A percentile compares a stretch with the other conserved stretches of the same genome.
These are phyloP conservation scores for Apeira syringaria DNA, from an alignment of 2,888 invertebrate genomes.

Conservation along the genomic window DNA sequence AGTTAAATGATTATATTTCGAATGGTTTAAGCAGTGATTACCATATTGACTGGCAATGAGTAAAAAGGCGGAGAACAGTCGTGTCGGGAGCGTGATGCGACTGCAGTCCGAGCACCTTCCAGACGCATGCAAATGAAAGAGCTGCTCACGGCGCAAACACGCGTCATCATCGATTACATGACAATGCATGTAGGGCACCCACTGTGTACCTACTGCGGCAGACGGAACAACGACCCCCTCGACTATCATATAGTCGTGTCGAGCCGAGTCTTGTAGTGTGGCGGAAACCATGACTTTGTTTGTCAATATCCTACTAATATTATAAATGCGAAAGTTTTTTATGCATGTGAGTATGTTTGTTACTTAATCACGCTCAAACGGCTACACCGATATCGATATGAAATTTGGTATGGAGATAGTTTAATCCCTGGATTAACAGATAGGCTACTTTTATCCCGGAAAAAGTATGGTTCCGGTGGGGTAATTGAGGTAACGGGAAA, in stretches of 20 bases:
- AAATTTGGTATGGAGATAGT: no score
- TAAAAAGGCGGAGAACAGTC: conserved; percentile 61
- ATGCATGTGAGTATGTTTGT: no score
- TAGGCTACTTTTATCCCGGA: no score
- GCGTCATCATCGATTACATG: conserved; percentile 41
- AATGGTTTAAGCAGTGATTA: conserved; percentile 55
- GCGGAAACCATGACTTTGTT: conserved; percentile 8
- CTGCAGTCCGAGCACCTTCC: conserved; percentile 38
- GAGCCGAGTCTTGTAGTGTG: conserved; percentile 13
- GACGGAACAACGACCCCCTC: conserved; percentile 45
- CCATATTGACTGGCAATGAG: conserved; percentile 69
- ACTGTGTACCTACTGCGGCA: conserved; percentile 1
- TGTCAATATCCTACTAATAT: not conserved
- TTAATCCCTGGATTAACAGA: no score
- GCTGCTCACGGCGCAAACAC: conserved; percentile 46
- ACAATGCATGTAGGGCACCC: conserved; percentile 44
- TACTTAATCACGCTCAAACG: no score
- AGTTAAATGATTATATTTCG: no score
- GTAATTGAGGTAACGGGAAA: no score
- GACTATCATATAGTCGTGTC: conserved; percentile 18
- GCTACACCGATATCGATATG: no score
- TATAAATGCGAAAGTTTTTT: not conserved
- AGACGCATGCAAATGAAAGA: conserved; percentile 65
- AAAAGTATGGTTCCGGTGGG: no score
- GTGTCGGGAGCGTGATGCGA: conserved; percentile 49